Evolutionary conservation across 2,888 invertebrate genomes (phyloP), one percentile per base, ranked within the genome.

Genomic region (Mylabris sibirica): DNA sequence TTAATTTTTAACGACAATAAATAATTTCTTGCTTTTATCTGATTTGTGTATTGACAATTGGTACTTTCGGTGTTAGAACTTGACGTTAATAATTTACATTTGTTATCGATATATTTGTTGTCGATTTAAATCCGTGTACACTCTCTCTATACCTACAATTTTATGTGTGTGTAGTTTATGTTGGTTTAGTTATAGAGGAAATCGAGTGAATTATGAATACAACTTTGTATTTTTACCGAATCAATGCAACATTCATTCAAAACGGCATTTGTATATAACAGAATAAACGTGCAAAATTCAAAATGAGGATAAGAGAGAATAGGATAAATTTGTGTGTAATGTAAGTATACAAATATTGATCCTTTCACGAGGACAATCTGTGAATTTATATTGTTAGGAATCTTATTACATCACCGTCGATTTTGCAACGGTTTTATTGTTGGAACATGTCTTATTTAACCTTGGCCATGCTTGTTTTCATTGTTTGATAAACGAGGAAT

Each of bases 381-480:
- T 44, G 44, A 17, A 44, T 17, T 17, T 44, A 6, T 6, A 65
- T 60, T 30, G 30, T 30, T 30, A 8, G 8, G 4, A 30, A 22
- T 34, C 14, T 53, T 65, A 60, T 66, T 66, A 63, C 62, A 63
- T 66, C 66, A 63, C 12, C 60, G 26, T n/a, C 53, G 44, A 53
- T 53, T 53, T 53, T 49, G 61, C 59, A 49, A 53, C 11, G 17
- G 53, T 22, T 53, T 60, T 30, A 30, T 30, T 30, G 30, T 49
- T 20, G n/a, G 60, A 65, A 65, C 35, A 65, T 65, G 60, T 35
- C 20, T 61, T 61, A 65, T n/a, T 41, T 44, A 65, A 41, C 63
- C 66, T 66, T 66, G 66, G 63, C 66, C 66, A 49, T 66, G 66
- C 22, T 66, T 66, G 62, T 62, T 65, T 65, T 49, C 12, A 22